Evolutionary conservation across 37 sponge, comb jelly and placozoan species (phyloP), one percentile per base, ranked within the genome.

Genomic region (Beroe forskalii): DNA sequence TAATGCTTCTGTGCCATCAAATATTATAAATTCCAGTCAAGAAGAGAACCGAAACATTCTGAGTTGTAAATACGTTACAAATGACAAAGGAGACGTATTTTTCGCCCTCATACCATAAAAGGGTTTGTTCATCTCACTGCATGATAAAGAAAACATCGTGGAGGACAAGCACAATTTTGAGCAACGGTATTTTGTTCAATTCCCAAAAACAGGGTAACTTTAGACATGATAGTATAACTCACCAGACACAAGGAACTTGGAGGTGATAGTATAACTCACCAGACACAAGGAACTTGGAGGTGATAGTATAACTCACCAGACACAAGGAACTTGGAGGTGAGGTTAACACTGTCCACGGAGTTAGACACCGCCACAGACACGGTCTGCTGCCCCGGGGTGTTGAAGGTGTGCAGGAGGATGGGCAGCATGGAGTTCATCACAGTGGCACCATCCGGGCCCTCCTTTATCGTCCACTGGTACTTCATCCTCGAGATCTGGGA

Each of bases 341-440:
- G 40, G 30, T 80, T 27, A 1, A 38, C 23, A n/a, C 24, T 38
- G 28, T 37, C 35, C 38, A 80, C 27, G 4, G 86, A 80, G 40
- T 80, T 80, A 6, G 86, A 80, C 14, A 80, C 86, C 25, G 55
- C 27, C n/a, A 80, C 86, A 23, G 55, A 23, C 20, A 80, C 55
- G 28, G 48, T 42, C 55, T 80, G 43, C 44, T 4, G 25, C 22
- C 86, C 86, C 1, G 86, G n/a, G 4, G 1, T 23, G 48, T 80
- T 24, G 55, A 80, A 80, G n/a, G 55, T 80, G 19, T 35, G 12
- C 14, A 80, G 86, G 86, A 80, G 86, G 27, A 80, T 12, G 25
- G 86, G 86, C 17, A 80, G 86, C 2, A 33, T 4, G 22, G 86
- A 80, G 55, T 41, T 38, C 35, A 37, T 41, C 1, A 43, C 55